Conservation (phyloP, 2,113 vertebrate genomes). For the Campylomormyrus numenius region DNA sequence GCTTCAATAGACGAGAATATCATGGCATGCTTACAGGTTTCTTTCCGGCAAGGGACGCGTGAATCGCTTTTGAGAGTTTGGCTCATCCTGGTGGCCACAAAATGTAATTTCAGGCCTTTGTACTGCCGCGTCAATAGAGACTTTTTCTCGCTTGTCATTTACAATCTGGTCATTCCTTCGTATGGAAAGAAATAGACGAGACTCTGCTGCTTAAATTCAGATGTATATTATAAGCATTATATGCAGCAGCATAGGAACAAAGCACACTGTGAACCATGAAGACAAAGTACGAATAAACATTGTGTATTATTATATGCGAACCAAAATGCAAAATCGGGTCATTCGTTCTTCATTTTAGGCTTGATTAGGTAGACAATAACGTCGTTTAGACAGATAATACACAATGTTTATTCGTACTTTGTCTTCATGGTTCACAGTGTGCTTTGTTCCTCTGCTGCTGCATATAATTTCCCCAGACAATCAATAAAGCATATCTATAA, state of each 20-base stretch:
- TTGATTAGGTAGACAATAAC: neutral
- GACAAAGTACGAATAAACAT: neutral
- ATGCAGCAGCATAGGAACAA: neutral
- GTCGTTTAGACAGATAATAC: neutral
- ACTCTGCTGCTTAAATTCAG: neutral
- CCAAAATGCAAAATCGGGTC: neutral
- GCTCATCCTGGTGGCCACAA: slow-evolving; percentile 2
- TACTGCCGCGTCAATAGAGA: neutral
- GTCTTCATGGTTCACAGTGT: neutral
- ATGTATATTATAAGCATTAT: neutral
- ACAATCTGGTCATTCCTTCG: neutral
- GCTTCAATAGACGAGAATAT: neutral
- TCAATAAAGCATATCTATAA: neutral
- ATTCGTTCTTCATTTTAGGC: neutral
- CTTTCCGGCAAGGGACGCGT: neutral
- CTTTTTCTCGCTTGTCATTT: neutral
- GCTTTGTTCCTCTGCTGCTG: neutral
- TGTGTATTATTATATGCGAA: neutral
- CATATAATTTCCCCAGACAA: neutral
- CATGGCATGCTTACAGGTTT: neutral
- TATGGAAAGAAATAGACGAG: neutral
- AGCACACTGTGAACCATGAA: neutral
- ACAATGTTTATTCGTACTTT: neutral
- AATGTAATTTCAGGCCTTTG: neutral
- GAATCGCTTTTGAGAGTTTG: neutral